Percentiles rank a stretch among this genome's conserved stretches.
Evolutionary conservation across 2,113 vertebrate genomes (phyloP).

Genomic region (Peromyscus californicus): DNA sequence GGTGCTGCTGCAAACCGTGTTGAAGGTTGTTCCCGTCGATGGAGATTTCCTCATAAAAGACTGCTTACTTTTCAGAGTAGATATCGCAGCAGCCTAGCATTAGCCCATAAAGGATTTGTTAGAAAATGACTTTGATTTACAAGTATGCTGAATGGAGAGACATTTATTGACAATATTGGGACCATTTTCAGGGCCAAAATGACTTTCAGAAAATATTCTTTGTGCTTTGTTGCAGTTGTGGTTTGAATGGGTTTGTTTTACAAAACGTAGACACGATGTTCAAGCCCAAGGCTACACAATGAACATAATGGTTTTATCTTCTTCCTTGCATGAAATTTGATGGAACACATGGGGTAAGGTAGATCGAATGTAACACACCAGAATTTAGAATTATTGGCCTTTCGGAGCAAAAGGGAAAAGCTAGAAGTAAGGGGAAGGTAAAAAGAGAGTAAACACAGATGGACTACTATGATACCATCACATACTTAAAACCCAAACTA

Average conservation of each 20-base stretch:
- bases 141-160: slow-evolving; percentile 61
- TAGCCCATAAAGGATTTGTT: slow-evolving; percentile 52
- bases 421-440: not conserved
- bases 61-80: slow-evolving; percentile 48
- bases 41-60: slow-evolving; percentile 73
- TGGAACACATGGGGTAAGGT: not conserved
- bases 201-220: slow-evolving; percentile 58
- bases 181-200: slow-evolving; percentile 57
- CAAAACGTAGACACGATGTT: not conserved
- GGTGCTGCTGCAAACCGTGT: slow-evolving; percentile 44
- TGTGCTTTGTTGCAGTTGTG: slow-evolving; percentile 17
- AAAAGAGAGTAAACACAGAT: not conserved
- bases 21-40: slow-evolving; percentile 63
- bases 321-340: not conserved
- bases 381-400: slow-evolving; percentile 22
- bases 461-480: not conserved
- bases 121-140: slow-evolving; percentile 65
- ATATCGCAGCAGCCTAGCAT: slow-evolving; percentile 54
- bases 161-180: slow-evolving; percentile 46
- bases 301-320: not conserved
- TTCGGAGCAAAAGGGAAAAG: not conserved
- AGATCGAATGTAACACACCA: not conserved
- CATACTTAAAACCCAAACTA: not conserved
- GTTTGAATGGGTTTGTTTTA: slow-evolving; percentile 35
- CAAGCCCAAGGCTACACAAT: slow-evolving; percentile 15